Conservation (phyloP, 1,140 invertebrate genomes). For the Neodiprion pinetum region DNA sequence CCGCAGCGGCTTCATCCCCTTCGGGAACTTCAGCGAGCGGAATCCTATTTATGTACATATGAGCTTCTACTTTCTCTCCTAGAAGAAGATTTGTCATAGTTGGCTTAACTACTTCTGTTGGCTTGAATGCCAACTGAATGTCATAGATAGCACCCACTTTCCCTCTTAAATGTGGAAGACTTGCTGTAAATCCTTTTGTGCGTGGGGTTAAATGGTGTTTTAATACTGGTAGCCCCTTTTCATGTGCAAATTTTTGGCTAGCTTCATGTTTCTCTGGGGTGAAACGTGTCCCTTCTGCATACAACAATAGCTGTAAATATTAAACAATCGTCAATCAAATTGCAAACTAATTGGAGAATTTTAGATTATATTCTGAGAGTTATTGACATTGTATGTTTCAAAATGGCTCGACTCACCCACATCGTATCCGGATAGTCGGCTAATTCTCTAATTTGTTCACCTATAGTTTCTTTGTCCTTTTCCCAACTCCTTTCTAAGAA, state of each 20-base stretch:
- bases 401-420: constrained; percentile 69
- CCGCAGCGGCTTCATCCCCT: constrained; percentile 77
- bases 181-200: constrained; percentile 88
- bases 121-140: constrained; percentile 81
- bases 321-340: not conserved
- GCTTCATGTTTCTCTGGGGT: constrained; percentile 87
- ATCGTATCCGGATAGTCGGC: constrained; percentile 88
- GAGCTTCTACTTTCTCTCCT: constrained; percentile 76
- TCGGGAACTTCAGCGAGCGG: constrained; percentile 81
- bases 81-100: constrained; percentile 85
- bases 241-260: constrained; percentile 85
- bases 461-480: constrained; percentile 86
- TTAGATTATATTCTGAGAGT: constrained; percentile 10
- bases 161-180: constrained; percentile 73
- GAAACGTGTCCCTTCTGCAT: constrained; percentile 94
- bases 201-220: constrained; percentile 93
- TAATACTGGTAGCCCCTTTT: constrained; percentile 83
- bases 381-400: constrained; percentile 10
- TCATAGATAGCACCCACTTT: constrained; percentile 88
- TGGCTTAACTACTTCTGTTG: constrained; percentile 69
- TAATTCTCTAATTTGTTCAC: constrained; percentile 80
- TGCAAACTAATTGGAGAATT: constrained; percentile 22
- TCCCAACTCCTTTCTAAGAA: constrained; percentile 92
- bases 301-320: constrained; percentile 79
- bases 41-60: constrained; percentile 84